Percentiles rank a stretch among this genome's conserved stretches.
Conservation (phyloP, 1,140 invertebrate species). For the Odontomachus brunneus region DNA sequence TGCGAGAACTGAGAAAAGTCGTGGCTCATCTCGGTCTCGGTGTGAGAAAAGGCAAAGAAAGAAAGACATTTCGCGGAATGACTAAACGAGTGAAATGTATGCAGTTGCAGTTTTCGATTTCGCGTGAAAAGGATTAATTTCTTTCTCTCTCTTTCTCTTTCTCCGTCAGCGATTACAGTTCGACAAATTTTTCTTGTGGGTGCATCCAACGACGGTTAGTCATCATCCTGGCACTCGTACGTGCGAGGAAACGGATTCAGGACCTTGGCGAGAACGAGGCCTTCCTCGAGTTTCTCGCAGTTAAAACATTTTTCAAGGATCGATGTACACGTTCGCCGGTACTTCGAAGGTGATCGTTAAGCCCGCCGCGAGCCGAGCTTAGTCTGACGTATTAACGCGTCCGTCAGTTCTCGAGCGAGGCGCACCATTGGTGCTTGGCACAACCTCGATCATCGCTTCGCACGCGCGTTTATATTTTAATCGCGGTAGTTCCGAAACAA, state of each 20-base stretch:
- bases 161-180: too few species aligned
- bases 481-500: conserved; percentile 84
- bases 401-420: conserved; percentile 54
- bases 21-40: neutral
- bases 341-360: conserved; percentile 61
- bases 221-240: conserved; percentile 17
- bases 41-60: too few species aligned
- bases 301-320: conserved; percentile 60
- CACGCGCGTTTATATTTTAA: conserved; percentile 84
- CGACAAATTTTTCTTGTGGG: too few species aligned
- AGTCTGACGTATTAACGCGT: conserved; percentile 58
- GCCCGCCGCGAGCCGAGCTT: conserved; percentile 6
- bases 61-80: too few species aligned
- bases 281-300: conserved; percentile 58
- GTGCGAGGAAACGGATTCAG: conserved; percentile 38
- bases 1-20: neutral
- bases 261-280: conserved; percentile 12
- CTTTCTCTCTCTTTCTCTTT: too few species aligned
- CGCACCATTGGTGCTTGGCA: conserved; percentile 81
- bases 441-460: conserved; percentile 83
- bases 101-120: conserved; percentile 6
- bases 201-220: neutral
- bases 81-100: neutral
- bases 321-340: conserved; percentile 37
- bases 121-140: too few species aligned